Evolutionary conservation across 2,888 invertebrate species (phyloP).

Genomic region (Limnephilus lunatus): DNA sequence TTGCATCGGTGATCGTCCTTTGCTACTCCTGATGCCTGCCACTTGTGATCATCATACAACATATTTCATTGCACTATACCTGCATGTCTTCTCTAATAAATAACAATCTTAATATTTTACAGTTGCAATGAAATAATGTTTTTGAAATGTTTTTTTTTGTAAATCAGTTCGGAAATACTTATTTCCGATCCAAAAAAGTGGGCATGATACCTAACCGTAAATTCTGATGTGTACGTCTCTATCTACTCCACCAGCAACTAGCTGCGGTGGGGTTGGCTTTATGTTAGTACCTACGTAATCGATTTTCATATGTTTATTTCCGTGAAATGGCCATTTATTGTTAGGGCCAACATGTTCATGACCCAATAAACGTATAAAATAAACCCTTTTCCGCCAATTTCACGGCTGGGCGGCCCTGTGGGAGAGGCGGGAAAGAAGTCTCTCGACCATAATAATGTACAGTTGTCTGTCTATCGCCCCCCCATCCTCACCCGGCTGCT

Average conservation of each 20-base stretch:
- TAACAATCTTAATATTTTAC: no score
- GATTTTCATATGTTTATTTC: slow-evolving; percentile 2
- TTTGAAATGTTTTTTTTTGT: not conserved
- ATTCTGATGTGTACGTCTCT: not conserved
- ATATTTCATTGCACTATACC: no score
- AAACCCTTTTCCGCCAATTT: slow-evolving; percentile 46
- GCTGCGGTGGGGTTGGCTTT: not conserved
- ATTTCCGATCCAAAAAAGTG: no score
- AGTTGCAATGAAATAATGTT: not conserved
- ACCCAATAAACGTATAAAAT: slow-evolving; percentile 38
- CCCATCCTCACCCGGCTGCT: not conserved
- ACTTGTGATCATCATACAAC: no score
- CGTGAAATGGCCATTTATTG: slow-evolving; percentile 15
- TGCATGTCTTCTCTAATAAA: no score
- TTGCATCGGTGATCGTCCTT: not conserved
- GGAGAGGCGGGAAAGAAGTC: slow-evolving; percentile 21
- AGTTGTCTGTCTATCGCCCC: slow-evolving; percentile 32
- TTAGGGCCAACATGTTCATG: slow-evolving; percentile 34
- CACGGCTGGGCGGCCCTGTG: slow-evolving; percentile 34
- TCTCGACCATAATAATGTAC: slow-evolving; percentile 37
- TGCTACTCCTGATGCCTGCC: not conserved
- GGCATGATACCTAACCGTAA: not conserved
- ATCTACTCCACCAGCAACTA: not conserved
- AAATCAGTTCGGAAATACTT: no score
- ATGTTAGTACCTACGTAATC: slow-evolving; percentile 2